Evolutionary conservation across 2,797 vertebrate species (phyloP).

Genomic region (Galago senegalensis): DNA sequence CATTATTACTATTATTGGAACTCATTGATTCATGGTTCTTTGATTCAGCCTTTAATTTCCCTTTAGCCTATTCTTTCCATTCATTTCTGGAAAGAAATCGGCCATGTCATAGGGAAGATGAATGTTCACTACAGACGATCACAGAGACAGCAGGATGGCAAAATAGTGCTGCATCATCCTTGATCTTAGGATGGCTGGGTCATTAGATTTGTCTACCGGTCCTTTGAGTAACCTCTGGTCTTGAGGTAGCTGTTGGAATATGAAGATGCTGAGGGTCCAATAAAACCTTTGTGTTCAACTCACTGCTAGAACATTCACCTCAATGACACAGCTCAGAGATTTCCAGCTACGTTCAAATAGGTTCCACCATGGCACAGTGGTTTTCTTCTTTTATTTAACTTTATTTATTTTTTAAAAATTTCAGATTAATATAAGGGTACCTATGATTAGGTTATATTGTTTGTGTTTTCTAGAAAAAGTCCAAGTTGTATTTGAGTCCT

Average conservation of each 20-base stretch:
- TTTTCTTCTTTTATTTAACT: too few species aligned
- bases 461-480: too few species aligned
- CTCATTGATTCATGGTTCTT: background rate
- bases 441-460: too few species aligned
- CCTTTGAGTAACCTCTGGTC: background rate
- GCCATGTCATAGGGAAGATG: background rate
- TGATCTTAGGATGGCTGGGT: background rate
- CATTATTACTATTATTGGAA: background rate
- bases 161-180: background rate
- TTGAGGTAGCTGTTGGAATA: background rate
- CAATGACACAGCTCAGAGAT: accelerated
- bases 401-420: too few species aligned
- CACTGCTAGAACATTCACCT: background rate
- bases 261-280: background rate
- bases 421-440: too few species aligned
- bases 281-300: background rate
- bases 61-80: background rate
- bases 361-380: background rate
- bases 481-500: too few species aligned
- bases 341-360: background rate
- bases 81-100: background rate
- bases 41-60: background rate
- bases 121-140: background rate
- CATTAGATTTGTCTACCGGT: background rate
- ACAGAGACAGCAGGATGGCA: background rate